These are phyloP conservation scores for Orthosia incerta DNA, from an alignment of 2,888 invertebrate genomes.

Conservation along the genomic window DNA sequence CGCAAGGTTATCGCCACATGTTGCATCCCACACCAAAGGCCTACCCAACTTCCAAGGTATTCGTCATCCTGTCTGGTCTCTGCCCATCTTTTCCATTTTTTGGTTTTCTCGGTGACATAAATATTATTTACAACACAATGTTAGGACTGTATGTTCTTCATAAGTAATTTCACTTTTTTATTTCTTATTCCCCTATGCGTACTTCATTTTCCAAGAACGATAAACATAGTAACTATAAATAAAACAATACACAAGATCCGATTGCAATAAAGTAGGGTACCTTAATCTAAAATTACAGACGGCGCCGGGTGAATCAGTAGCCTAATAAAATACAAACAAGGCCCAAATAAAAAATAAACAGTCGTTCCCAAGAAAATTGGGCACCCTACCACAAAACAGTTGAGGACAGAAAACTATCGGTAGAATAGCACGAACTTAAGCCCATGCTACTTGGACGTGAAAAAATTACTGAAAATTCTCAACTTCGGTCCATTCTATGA, in stretches of 20 bases:
- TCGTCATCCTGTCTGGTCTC: too few species aligned
- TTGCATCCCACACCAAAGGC: too few species aligned
- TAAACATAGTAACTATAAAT: slow-evolving; percentile 41
- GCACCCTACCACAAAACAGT: slow-evolving; percentile 13
- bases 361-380: slow-evolving; percentile 29
- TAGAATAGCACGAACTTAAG: too few species aligned
- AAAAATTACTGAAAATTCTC: too few species aligned
- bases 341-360: slow-evolving; percentile 61
- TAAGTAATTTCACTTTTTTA: background rate
- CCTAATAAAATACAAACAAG: slow-evolving; percentile 65
- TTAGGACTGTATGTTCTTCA: too few species aligned
- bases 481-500: too few species aligned
- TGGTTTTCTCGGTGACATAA: too few species aligned
- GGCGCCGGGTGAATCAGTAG: slow-evolving; percentile 58
- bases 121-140: too few species aligned
- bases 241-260: slow-evolving; percentile 37
- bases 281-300: slow-evolving; percentile 60
- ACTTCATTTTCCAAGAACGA: slow-evolving; percentile 6
- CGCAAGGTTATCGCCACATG: too few species aligned
- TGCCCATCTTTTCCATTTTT: too few species aligned
- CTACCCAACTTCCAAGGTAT: too few species aligned
- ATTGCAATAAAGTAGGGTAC: slow-evolving; percentile 48
- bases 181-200: background rate
- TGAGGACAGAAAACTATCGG: slow-evolving; percentile 3
- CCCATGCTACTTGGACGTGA: too few species aligned